Conservation (phyloP, 2,113 vertebrate genomes). For the Plectropomus leopardus region DNA sequence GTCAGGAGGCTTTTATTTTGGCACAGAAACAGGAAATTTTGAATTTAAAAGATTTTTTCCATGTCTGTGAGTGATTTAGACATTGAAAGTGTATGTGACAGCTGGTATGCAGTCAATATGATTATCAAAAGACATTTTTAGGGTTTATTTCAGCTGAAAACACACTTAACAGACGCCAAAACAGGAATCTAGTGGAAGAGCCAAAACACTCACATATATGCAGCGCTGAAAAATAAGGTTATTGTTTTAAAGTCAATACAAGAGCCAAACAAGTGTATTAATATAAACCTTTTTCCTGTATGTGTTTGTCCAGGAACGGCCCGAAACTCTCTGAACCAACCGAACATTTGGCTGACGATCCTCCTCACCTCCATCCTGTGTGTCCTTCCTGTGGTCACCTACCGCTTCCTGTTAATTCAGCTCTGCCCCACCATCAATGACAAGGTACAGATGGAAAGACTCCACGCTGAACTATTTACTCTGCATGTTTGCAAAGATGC, state of each 20-base stretch:
- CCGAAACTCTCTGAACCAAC: conserved; percentile 90
- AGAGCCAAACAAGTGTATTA: background rate
- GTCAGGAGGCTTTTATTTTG: too few species aligned
- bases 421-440: conserved; percentile 89
- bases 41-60: too few species aligned
- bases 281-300: background rate
- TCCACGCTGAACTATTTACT: background rate
- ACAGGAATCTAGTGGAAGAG: too few species aligned
- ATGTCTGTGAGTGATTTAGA: too few species aligned
- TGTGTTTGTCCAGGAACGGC: conserved; percentile 87
- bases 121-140: too few species aligned
- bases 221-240: too few species aligned
- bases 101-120: too few species aligned
- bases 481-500: background rate
- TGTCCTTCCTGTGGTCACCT: conserved; percentile 88
- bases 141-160: too few species aligned
- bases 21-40: too few species aligned
- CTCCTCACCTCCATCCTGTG: conserved; percentile 90
- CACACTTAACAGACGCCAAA: too few species aligned
- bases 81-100: too few species aligned
- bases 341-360: conserved; percentile 90
- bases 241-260: background rate
- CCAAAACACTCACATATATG: too few species aligned
- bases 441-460: conserved; percentile 81
- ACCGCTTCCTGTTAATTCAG: conserved; percentile 87